Evolutionary conservation across 2,888 invertebrate species (phyloP).

Genomic region (Alcis repandata): DNA sequence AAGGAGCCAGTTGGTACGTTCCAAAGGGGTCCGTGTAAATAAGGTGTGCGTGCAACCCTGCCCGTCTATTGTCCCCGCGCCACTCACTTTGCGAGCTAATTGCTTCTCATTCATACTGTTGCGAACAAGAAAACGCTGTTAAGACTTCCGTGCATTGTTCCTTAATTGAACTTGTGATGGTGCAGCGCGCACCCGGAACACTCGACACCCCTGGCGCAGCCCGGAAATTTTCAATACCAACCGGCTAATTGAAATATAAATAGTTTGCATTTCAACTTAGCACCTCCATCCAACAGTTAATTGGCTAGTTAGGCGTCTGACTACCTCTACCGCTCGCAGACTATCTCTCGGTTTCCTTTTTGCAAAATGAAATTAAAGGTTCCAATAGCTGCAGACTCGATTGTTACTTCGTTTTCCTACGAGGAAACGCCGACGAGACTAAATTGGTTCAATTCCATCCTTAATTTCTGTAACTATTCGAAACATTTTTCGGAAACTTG

Average conservation of each 20-base stretch:
- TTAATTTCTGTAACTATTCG: slow-evolving; percentile 27
- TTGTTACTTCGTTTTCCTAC: slow-evolving; percentile 18
- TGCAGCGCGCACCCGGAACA: slow-evolving; percentile 43
- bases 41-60: slow-evolving; percentile 49
- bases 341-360: slow-evolving; percentile 34
- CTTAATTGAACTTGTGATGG: slow-evolving; percentile 72
- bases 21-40: slow-evolving; percentile 35
- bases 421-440: slow-evolving; percentile 11
- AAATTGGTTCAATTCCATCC: slow-evolving; percentile 18
- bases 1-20: slow-evolving; percentile 24
- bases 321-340: slow-evolving; percentile 17
- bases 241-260: slow-evolving; percentile 47
- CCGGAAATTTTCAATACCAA: slow-evolving; percentile 42
- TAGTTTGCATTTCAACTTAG: slow-evolving; percentile 48
- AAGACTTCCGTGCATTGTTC: slow-evolving; percentile 75
- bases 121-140: slow-evolving; percentile 76
- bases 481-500: slow-evolving; percentile 24
- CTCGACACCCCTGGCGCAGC: slow-evolving; percentile 37
- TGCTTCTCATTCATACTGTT: slow-evolving; percentile 75
- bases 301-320: slow-evolving; percentile 39
- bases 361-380: slow-evolving; percentile 32
- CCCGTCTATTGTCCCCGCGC: slow-evolving; percentile 61
- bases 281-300: slow-evolving; percentile 45
- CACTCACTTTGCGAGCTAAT: slow-evolving; percentile 73
- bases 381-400: slow-evolving; percentile 20